Percentiles rank a stretch among this genome's conserved stretches.
phyloP scores from a whole-genome alignment of 2,797 vertebrate genomes.

The Periophthalmus magnuspinnatus region DNA sequence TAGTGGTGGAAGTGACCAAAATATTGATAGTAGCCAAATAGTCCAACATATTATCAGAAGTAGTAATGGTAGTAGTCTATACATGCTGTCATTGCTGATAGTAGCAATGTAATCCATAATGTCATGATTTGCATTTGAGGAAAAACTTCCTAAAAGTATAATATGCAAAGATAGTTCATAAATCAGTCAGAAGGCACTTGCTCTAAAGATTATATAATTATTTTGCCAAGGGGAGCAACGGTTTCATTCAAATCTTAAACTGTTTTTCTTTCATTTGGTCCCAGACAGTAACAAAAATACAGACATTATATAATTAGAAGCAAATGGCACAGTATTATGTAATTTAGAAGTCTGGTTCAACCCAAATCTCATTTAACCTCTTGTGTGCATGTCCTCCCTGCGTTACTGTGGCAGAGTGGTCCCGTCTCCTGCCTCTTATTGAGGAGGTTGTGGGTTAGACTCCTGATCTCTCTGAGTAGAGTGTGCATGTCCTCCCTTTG shows the following conservation, averaged over 20 bases:
- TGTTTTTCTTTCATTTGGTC: conserved; percentile 8
- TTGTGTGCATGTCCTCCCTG: neutral
- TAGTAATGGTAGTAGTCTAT: no score
- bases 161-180: neutral
- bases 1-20: no score
- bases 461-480: neutral
- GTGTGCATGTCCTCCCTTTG: no score
- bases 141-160: neutral
- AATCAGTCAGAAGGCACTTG: neutral
- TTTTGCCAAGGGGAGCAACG: neutral
- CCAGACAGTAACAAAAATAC: conserved; percentile 14
- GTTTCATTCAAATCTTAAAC: neutral
- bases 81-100: no score
- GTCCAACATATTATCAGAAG: no score
- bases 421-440: neutral
- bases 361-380: conserved; percentile 1
- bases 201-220: neutral
- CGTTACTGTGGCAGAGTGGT: neutral
- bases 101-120: no score
- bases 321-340: conserved; percentile 10
- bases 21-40: no score
- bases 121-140: no score
- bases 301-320: conserved; percentile 15
- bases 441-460: neutral
- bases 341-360: neutral